Conservation (phyloP, 2,113 vertebrate species). For the Psilopsiagon aurifrons region DNA sequence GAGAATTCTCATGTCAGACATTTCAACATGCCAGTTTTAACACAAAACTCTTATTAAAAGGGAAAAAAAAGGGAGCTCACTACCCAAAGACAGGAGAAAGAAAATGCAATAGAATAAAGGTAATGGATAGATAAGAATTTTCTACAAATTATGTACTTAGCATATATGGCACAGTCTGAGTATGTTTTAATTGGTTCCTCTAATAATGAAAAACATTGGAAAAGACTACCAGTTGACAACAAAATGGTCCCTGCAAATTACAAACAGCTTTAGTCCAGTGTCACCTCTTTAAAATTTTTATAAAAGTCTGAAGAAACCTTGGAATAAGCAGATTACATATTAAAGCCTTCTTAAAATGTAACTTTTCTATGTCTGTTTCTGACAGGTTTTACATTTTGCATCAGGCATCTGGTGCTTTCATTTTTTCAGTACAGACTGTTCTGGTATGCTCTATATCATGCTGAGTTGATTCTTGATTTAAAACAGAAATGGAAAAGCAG, state of each 20-base stretch:
- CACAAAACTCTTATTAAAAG: conserved; percentile 74
- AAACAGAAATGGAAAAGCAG: conserved; percentile 49
- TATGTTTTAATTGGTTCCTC: conserved; percentile 65
- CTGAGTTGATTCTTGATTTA: conserved; percentile 40
- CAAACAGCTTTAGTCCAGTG: conserved; percentile 27
- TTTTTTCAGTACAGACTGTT: conserved; percentile 51
- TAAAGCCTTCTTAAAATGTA: conserved; percentile 50
- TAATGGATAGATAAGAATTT: conserved; percentile 67
- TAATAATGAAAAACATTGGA: conserved; percentile 61
- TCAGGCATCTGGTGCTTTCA: conserved; percentile 70
- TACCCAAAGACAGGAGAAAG: conserved; percentile 26
- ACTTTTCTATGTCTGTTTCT: conserved; percentile 48
- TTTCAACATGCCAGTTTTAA: conserved; percentile 76
- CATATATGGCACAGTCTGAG: conserved; percentile 42
- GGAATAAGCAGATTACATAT: conserved; percentile 37
- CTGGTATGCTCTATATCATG: conserved; percentile 46
- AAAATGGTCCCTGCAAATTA: conserved; percentile 55
- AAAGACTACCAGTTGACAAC: conserved; percentile 54
- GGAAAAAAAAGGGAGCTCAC: conserved; percentile 40
- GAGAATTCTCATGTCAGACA: conserved; percentile 78
- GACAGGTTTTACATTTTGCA: conserved; percentile 72
- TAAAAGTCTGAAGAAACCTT: background rate
- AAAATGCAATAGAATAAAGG: conserved; percentile 44
- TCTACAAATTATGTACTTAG: conserved; percentile 66
- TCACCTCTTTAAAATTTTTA: conserved; percentile 53